Evolutionary conservation across 2,113 vertebrate species (phyloP), one percentile per base, ranked within the genome.

Genomic region (Pseudonaja textilis): DNA sequence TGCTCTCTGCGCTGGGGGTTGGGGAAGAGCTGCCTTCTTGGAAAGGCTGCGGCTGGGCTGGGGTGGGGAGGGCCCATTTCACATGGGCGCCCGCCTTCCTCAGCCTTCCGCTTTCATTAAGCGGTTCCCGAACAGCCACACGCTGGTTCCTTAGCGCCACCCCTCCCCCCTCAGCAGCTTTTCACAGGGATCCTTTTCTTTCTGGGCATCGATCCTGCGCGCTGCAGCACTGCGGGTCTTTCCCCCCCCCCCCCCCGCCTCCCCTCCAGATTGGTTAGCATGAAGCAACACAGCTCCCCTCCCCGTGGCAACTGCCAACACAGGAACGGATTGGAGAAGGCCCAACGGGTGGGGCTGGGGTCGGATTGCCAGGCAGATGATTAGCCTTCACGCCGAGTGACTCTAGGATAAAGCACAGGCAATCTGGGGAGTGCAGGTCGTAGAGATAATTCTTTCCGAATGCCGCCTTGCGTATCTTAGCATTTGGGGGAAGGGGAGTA

Each of bases 141-240:
- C 1, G 16, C 16, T 81, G 8, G 34, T 39, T 81, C 34, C 16
- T 81, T 39, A 39, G 23, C 23, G 8, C 23, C 34, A 1, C 69
- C n/a, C 91, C 14, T 1, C 14, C 88, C 90, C 94, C 54, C 93
- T 9, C 47, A 55, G 92, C 0, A 0, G 42, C 94, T 89, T 59
- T 93, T 85, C 89, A 5, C 85, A 87, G 90, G 50, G 0, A 14
- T 29, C 0, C 1, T 29, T 11, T 6, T 0, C 55, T 23, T n/a
- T 88, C 89, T n/a, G 92, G 89, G 23, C 89, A 92, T 64, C 18
- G 2, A 55, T 93, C 93, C 93, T 93, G 0, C 69, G 86, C 92
- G 96, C 95, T 95, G 93, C 96, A 95, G 95, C 95, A 94, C 91
- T 97, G 97, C 96, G 92, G 96, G 93, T 92, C 94, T 96, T 96